These are phyloP conservation scores for Epiblema foenella DNA, from an alignment of 2,888 invertebrate species.

Conservation along the genomic window DNA sequence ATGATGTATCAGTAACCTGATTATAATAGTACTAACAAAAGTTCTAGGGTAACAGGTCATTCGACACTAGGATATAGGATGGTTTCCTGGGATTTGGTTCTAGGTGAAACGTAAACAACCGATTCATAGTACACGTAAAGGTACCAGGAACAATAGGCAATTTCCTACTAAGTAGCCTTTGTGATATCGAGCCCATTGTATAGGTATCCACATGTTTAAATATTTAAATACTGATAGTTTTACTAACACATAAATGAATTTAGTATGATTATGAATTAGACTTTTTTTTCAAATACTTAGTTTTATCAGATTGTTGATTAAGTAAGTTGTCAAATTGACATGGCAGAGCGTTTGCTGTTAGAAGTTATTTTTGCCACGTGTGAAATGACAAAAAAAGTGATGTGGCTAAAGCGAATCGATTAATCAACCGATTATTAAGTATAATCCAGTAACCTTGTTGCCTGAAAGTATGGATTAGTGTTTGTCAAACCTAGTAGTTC, in stretches of 20 bases:
- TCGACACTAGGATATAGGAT: constrained; percentile 30
- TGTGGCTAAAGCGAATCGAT: no score
- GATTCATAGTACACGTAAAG: constrained; percentile 68
- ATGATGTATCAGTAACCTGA: constrained; percentile 1
- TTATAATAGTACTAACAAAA: constrained; percentile 20
- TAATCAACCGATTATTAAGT: no score
- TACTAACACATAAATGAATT: not conserved
- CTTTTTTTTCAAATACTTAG: not conserved
- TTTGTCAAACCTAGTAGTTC: no score
- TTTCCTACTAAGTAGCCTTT: constrained; percentile 78
- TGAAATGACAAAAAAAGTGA: no score
- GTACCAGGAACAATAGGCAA: constrained; percentile 75
- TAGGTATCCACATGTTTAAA: not conserved
- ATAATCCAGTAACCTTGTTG: no score
- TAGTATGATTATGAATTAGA: no score
- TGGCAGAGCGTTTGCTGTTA: no score
- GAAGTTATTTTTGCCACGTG: no score
- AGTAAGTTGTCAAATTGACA: no score
- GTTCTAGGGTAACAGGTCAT: constrained; percentile 46
- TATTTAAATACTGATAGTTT: not conserved
- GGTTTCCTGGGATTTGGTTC: constrained; percentile 53
- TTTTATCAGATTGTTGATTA: no score
- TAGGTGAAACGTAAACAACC: constrained; percentile 70
- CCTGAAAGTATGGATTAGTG: no score
- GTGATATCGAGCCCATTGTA: constrained; percentile 63